Evolutionary conservation across 2,797 vertebrate genomes (phyloP).

Genomic region (Anguilla megastoma): DNA sequence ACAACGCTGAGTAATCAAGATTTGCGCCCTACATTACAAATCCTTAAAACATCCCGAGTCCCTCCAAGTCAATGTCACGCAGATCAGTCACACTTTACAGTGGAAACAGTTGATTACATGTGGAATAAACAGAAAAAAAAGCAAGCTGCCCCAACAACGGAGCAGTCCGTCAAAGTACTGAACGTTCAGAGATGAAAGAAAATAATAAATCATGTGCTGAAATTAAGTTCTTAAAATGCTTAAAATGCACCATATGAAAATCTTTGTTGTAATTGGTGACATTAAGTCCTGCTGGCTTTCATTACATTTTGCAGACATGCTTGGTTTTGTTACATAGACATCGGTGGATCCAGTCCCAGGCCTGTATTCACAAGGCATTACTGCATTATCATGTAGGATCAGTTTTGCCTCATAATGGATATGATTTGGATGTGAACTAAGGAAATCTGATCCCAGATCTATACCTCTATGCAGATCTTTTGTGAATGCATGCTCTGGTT

Average conservation of each 20-base stretch:
- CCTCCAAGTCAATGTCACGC: background rate
- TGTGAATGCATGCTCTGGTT: background rate
- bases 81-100: background rate
- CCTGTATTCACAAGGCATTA: background rate
- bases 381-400: background rate
- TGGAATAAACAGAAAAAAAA: background rate
- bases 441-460: background rate
- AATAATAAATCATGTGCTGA: background rate
- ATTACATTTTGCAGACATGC: background rate
- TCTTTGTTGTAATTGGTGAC: background rate
- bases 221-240: background rate
- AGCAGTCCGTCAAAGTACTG: background rate
- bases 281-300: background rate
- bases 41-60: background rate
- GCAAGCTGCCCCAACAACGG: background rate
- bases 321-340: background rate
- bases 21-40: background rate
- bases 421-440: background rate
- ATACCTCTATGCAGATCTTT: background rate
- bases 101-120: background rate
- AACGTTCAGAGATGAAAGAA: background rate
- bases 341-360: background rate
- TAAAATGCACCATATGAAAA: background rate
- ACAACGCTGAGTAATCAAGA: background rate
- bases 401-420: background rate